phyloP scores from a whole-genome alignment of 64 coral and sea anemone species.

The Dendrophyllia cribrosa region DNA sequence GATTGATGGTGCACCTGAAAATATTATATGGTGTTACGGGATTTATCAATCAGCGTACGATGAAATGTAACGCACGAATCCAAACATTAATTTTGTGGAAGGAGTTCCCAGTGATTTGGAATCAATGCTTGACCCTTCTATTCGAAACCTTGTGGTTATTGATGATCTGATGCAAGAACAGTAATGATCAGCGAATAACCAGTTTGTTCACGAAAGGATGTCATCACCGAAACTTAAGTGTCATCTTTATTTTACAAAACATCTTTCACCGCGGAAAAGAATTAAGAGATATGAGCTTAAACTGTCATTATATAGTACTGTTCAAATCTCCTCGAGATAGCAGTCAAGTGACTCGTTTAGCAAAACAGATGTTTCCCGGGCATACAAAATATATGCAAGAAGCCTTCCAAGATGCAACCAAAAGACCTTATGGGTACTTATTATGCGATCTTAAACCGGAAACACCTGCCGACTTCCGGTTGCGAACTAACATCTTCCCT shows the following conservation, averaged over 20 bases:
- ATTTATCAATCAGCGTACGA: conserved; percentile 47
- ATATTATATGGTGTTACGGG: conserved; percentile 60
- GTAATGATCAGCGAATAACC: not conserved
- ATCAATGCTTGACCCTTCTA: conserved; percentile 44
- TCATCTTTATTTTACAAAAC: no score
- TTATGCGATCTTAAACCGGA: not conserved
- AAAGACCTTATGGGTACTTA: no score
- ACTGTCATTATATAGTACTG: not conserved
- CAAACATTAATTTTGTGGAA: conserved; percentile 63
- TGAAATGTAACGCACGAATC: conserved; percentile 28
- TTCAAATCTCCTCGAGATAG: no score
- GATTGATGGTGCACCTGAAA: no score
- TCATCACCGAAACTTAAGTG: no score
- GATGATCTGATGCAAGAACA: conserved; percentile 75
- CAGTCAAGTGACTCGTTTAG: no score
- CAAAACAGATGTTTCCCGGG: no score
- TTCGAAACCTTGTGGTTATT: conserved; percentile 27
- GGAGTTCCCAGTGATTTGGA: not conserved
- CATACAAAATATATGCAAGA: no score
- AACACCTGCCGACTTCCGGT: not conserved
- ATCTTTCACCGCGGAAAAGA: no score
- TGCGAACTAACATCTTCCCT: not conserved
- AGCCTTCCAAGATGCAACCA: no score
- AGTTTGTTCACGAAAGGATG: no score
- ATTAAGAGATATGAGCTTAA: conserved; percentile 25